Evolutionary conservation across 2,113 vertebrate genomes (phyloP).

Genomic region (Cettia cetti): DNA sequence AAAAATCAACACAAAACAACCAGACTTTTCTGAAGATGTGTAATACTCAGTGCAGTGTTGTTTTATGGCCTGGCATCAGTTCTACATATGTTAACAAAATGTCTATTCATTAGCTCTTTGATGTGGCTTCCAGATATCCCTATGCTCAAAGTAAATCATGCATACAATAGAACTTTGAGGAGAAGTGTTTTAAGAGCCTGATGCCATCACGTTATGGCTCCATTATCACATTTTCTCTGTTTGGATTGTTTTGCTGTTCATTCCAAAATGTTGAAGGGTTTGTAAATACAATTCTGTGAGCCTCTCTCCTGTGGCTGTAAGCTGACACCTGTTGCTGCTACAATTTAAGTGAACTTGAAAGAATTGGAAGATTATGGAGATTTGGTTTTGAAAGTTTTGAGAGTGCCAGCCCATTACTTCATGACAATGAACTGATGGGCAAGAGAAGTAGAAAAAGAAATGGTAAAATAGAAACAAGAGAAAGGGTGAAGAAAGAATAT

Average conservation of each 20-base stretch:
- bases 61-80: conserved; percentile 54
- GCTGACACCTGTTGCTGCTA: not conserved
- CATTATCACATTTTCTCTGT: conserved; percentile 25
- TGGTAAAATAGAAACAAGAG: not conserved
- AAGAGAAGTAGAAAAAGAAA: not conserved
- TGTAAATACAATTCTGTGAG: not conserved
- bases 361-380: not conserved
- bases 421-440: not conserved
- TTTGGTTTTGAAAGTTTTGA: not conserved
- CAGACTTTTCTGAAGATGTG: not conserved
- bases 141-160: conserved; percentile 23
- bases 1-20: not conserved
- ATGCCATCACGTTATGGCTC: not conserved
- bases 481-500: not conserved
- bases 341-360: not conserved
- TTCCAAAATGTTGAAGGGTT: conserved; percentile 6
- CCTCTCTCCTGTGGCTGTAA: not conserved
- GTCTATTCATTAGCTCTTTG: conserved; percentile 33
- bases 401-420: not conserved
- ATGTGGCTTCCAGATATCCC: conserved; percentile 50
- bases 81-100: conserved; percentile 56
- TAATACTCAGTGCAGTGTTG: not conserved
- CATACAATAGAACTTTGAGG: conserved; percentile 14
- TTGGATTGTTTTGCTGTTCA: conserved; percentile 1
- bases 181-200: conserved; percentile 22